Percentiles rank a stretch among this genome's conserved stretches.
phyloP scores from a whole-genome alignment of 2,113 vertebrate genomes.

The Gymnocephalus cernua region DNA sequence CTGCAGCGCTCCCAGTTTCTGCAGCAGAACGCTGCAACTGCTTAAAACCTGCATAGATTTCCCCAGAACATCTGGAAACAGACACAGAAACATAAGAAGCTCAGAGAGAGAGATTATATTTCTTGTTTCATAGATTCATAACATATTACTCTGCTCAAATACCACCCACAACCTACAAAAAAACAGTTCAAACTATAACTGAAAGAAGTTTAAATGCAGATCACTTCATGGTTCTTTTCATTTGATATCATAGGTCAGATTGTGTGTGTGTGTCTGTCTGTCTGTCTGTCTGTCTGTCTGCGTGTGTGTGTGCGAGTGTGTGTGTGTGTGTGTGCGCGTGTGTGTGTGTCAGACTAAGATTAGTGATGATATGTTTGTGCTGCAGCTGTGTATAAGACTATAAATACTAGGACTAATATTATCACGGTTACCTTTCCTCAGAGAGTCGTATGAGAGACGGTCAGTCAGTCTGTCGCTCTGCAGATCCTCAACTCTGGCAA shows the following conservation, averaged over 20 bases:
- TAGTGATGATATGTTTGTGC: too few species aligned
- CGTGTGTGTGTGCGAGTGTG: too few species aligned
- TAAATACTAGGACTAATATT: background rate
- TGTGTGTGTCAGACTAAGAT: too few species aligned
- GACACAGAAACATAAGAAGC: background rate
- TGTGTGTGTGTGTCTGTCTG: too few species aligned
- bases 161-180: too few species aligned
- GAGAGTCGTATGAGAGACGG: slow-evolving; percentile 83
- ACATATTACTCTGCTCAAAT: background rate
- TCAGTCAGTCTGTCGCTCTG: slow-evolving; percentile 79
- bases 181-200: too few species aligned
- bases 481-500: slow-evolving; percentile 89
- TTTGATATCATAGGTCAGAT: too few species aligned
- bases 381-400: background rate
- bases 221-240: too few species aligned
- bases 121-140: too few species aligned
- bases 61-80: slow-evolving; percentile 86
- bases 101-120: background rate
- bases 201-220: too few species aligned
- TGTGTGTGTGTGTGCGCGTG: too few species aligned
- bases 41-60: slow-evolving; percentile 90
- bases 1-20: slow-evolving; percentile 89
- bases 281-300: too few species aligned
- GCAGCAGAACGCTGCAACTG: slow-evolving; percentile 89
- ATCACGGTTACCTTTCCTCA: slow-evolving; percentile 85